Conservation (phyloP, 2,888 invertebrate genomes). For the Danaus chrysippus region DNA sequence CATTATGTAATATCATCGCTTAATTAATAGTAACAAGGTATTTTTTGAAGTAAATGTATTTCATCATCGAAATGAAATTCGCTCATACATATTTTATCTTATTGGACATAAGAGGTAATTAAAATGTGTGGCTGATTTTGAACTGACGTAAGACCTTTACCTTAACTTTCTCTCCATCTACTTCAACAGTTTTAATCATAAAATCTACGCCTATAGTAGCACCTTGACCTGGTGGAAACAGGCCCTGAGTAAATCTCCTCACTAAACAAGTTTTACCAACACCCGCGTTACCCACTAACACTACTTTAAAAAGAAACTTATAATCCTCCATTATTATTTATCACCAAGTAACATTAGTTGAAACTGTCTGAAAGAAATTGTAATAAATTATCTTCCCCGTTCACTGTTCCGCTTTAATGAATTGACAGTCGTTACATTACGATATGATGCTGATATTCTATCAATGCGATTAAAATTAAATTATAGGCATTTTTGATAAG, state of each 20-base stretch:
- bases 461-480: conserved; percentile 51
- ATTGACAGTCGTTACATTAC: conserved; percentile 52
- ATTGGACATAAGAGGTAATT: too few species aligned
- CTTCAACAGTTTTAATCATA: conserved; percentile 99
- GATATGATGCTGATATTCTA: conserved; percentile 45
- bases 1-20: not conserved
- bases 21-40: too few species aligned
- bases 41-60: too few species aligned
- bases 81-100: not conserved
- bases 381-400: conserved; percentile 48
- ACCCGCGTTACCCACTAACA: conserved; percentile 98
- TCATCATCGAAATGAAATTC: too few species aligned
- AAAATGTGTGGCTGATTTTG: too few species aligned
- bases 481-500: conserved; percentile 59
- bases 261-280: conserved; percentile 99
- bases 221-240: conserved; percentile 98
- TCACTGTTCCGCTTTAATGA: conserved; percentile 65
- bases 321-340: conserved; percentile 93
- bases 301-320: conserved; percentile 99
- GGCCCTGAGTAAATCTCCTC: conserved; percentile 96
- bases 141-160: conserved; percentile 60
- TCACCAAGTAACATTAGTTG: conserved; percentile 60
- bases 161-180: conserved; percentile 96
- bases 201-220: conserved; percentile 99
- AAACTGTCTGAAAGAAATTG: conserved; percentile 38